These are phyloP conservation scores for Drosophila suzukii DNA, from an alignment of 1,140 invertebrate species.

Conservation along the genomic window DNA sequence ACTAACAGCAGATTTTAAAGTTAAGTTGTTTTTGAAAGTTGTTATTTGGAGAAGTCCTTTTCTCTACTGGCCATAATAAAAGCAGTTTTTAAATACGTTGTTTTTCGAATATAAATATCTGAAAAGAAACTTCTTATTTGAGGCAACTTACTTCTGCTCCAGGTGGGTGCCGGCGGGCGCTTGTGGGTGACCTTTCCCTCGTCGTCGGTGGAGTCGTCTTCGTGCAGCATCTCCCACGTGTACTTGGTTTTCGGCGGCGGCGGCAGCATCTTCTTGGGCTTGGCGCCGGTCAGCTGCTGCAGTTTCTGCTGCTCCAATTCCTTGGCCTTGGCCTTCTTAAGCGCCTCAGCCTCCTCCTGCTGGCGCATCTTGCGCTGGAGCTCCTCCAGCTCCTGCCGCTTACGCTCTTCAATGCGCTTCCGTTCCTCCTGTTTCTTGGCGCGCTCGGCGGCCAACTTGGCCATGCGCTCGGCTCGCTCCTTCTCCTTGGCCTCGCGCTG, in stretches of 20 bases:
- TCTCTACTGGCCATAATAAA: too few relatives aligned
- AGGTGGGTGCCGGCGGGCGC: slow-evolving; percentile 85
- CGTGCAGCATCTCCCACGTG: slow-evolving; percentile 85
- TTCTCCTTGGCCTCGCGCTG: slow-evolving; percentile 86
- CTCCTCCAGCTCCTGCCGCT: slow-evolving; percentile 85
- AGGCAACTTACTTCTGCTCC: slow-evolving; percentile 85
- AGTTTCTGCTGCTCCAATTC: slow-evolving; percentile 72
- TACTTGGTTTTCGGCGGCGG: slow-evolving; percentile 68
- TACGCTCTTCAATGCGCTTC: slow-evolving; percentile 75
- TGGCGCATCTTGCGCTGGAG: slow-evolving; percentile 85
- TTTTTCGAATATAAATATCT: too few relatives aligned
- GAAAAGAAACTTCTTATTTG: too few relatives aligned
- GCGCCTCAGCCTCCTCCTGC: slow-evolving; percentile 78
- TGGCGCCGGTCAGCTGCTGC: slow-evolving; percentile 49
- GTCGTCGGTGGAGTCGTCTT: slow-evolving; percentile 86
- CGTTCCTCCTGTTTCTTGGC: slow-evolving; percentile 85
- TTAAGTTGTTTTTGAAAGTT: too few relatives aligned
- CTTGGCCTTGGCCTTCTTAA: slow-evolving; percentile 83
- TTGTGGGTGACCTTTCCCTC: slow-evolving; percentile 84
- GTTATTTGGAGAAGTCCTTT: too few relatives aligned
- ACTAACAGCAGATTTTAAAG: too few relatives aligned
- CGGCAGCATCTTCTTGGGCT: slow-evolving; percentile 73
- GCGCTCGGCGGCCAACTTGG: slow-evolving; percentile 86
- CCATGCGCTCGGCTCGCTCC: slow-evolving; percentile 84
- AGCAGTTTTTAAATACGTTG: too few relatives aligned